These are phyloP conservation scores for Chionoecetes opilio DNA, from an alignment of 1,140 invertebrate genomes.

Conservation along the genomic window DNA sequence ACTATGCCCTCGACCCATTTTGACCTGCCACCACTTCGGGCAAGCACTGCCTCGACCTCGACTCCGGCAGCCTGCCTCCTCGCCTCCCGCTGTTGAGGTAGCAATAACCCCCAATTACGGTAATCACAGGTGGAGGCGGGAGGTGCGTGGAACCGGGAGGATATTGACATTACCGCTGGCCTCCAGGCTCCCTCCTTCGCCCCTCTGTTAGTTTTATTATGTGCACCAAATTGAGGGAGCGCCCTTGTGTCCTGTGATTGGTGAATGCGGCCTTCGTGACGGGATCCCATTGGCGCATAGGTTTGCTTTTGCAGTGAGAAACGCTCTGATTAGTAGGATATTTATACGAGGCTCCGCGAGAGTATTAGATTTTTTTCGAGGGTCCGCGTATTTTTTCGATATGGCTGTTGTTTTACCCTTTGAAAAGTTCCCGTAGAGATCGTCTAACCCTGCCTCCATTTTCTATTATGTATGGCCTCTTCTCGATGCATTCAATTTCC, in stretches of 20 bases:
- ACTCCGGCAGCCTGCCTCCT: neutral
- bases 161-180: constrained; percentile 61
- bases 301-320: constrained; percentile 62
- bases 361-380: constrained; percentile 42
- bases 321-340: constrained; percentile 54
- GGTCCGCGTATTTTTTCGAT: constrained; percentile 47
- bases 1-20: neutral
- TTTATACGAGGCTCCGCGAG: constrained; percentile 47
- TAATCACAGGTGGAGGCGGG: constrained; percentile 40
- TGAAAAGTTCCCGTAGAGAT: constrained; percentile 4
- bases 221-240: constrained; percentile 60
- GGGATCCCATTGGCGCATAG: constrained; percentile 17
- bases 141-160: constrained; percentile 43
- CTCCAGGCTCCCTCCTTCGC: constrained; percentile 36
- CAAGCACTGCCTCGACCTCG: neutral
- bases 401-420: constrained; percentile 33
- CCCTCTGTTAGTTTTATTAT: constrained; percentile 60
- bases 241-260: constrained; percentile 58
- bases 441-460: neutral
- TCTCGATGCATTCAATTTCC: constrained; percentile 7
- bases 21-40: neutral
- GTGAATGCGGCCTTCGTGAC: constrained; percentile 34
- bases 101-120: constrained; percentile 54
- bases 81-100: neutral
- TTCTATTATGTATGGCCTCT: constrained; percentile 29